phyloP scores from a whole-genome alignment of 2,113 vertebrate species.

The Hippopotamus amphibius region DNA sequence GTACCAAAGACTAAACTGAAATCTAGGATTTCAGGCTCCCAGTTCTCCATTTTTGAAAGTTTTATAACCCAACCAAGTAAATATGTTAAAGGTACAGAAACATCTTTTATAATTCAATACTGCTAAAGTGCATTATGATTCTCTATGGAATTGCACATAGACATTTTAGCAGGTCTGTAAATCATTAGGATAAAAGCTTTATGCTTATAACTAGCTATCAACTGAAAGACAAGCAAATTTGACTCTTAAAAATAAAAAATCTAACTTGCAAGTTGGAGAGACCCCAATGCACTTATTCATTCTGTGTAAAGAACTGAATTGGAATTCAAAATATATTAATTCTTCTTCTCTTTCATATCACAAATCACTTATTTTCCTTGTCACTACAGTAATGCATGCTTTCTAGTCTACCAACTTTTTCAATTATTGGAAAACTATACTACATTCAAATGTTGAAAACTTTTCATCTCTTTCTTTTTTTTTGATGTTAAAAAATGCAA shows the following conservation, averaged over 20 bases:
- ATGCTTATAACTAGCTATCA: not conserved
- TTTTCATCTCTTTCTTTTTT: not conserved
- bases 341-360: not conserved
- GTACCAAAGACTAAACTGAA: not conserved
- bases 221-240: constrained; percentile 24
- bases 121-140: not conserved
- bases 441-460: not conserved
- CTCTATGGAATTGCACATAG: not conserved
- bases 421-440: not conserved
- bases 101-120: not conserved
- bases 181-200: constrained; percentile 20
- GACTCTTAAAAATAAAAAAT: not conserved
- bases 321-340: not conserved
- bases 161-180: constrained; percentile 28
- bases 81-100: not conserved
- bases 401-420: not conserved
- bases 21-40: not conserved
- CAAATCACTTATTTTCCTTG: not conserved
- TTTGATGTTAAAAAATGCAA: not conserved
- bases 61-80: not conserved
- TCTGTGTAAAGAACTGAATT: not conserved
- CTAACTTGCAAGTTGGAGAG: not conserved
- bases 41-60: not conserved
- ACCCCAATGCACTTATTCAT: not conserved
- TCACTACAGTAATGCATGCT: not conserved